These are phyloP conservation scores for Triops cancriformis DNA, from an alignment of 1,140 invertebrate species.

Conservation along the genomic window DNA sequence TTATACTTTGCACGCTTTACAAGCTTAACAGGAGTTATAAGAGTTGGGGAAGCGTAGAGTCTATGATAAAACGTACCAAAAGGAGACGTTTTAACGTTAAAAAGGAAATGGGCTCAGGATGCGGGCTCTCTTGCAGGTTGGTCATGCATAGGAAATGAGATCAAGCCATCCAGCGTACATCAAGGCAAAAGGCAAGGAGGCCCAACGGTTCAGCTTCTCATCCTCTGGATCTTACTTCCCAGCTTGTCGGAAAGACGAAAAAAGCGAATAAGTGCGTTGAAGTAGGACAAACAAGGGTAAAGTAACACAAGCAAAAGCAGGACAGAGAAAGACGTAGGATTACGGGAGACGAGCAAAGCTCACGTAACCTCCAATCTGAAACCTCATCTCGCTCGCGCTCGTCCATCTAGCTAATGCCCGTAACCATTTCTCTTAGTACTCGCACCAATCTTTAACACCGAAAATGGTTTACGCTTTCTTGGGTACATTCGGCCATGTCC, in stretches of 20 bases:
- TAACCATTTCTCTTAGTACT: background rate
- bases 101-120: conserved; percentile 6
- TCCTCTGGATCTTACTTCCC: background rate
- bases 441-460: background rate
- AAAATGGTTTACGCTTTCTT: background rate
- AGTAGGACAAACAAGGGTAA: background rate
- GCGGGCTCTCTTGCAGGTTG: background rate
- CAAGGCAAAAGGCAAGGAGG: background rate
- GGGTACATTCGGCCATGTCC: background rate
- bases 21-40: background rate
- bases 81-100: conserved; percentile 1
- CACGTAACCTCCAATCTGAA: background rate
- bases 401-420: background rate
- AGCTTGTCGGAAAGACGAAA: background rate
- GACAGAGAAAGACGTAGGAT: background rate
- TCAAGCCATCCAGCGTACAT: conserved; percentile 3
- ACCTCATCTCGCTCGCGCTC: background rate
- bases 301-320: background rate
- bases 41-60: background rate
- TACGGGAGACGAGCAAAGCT: background rate
- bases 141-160: conserved; percentile 13
- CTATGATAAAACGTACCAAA: background rate
- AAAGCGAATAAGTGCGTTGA: background rate
- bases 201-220: conserved; percentile 1
- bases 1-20: background rate